phyloP scores from a whole-genome alignment of 1,140 invertebrate species.

The Paraescarpia echinospica region DNA sequence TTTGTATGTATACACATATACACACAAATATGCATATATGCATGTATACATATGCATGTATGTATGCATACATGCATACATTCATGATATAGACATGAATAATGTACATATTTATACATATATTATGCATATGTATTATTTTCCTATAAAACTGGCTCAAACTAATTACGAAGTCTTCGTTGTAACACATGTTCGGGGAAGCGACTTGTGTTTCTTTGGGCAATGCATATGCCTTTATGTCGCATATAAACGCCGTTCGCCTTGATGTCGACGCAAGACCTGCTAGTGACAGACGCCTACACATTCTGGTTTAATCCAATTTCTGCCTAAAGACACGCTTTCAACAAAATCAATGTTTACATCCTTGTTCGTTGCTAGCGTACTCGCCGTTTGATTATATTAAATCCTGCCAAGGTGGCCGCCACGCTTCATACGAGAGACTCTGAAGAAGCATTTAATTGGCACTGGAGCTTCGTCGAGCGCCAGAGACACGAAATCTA shows the following conservation, averaged over 20 bases:
- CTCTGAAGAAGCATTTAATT: not conserved
- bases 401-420: not conserved
- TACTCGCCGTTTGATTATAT: not conserved
- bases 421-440: not conserved
- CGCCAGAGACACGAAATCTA: not conserved
- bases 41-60: not conserved
- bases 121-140: too few relatives aligned
- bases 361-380: not conserved
- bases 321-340: not conserved
- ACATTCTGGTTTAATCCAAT: not conserved
- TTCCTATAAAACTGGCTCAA: not conserved
- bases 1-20: too few relatives aligned
- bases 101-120: too few relatives aligned
- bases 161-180: not conserved
- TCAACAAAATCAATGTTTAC: constrained; percentile 6
- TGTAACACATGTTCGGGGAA: not conserved
- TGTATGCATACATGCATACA: not conserved
- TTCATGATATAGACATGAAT: not conserved
- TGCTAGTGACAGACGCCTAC: not conserved
- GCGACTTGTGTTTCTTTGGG: not conserved
- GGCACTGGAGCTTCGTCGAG: not conserved
- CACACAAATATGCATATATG: not conserved
- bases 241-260: not conserved
- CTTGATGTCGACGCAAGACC: not conserved
- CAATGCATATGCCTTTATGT: not conserved